Conservation (phyloP, 2,888 invertebrate genomes). For the Eudemis profundana region DNA sequence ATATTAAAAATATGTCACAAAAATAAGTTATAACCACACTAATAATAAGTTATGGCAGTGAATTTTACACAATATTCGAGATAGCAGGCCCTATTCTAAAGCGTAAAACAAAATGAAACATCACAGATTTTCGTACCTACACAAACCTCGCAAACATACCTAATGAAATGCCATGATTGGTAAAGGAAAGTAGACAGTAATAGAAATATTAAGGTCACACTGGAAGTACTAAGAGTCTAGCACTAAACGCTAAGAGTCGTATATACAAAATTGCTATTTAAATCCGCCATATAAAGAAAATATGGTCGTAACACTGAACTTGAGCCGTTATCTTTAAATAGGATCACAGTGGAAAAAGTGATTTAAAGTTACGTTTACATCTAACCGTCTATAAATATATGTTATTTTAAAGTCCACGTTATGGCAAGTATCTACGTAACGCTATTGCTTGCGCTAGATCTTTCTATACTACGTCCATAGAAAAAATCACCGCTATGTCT, state of each 20-base stretch:
- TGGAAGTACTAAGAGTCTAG: constrained; percentile 75
- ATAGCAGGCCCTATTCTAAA: constrained; percentile 58
- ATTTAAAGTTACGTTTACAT: constrained; percentile 77
- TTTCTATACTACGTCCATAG: constrained; percentile 77
- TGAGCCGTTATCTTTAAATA: constrained; percentile 82
- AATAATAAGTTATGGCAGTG: constrained; percentile 59
- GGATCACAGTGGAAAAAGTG: constrained; percentile 86
- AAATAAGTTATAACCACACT: constrained; percentile 44
- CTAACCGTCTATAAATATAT: constrained; percentile 62
- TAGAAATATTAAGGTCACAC: constrained; percentile 80
- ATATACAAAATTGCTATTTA: constrained; percentile 73
- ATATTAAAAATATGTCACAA: constrained; percentile 34
- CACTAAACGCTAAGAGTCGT: constrained; percentile 69
- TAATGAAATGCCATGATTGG: constrained; percentile 64
- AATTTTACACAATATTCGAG: constrained; percentile 48
- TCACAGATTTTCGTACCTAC: constrained; percentile 79
- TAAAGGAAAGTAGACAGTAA: constrained; percentile 60
- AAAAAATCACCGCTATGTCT: constrained; percentile 77
- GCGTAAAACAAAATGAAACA: constrained; percentile 66
- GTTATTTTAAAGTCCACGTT: constrained; percentile 77
- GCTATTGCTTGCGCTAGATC: constrained; percentile 74
- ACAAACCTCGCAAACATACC: constrained; percentile 62
- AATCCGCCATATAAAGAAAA: constrained; percentile 57
- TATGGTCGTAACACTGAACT: constrained; percentile 76
- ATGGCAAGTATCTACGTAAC: constrained; percentile 83